Percentiles rank a stretch among this genome's conserved stretches.
These are phyloP conservation scores for Leptoclinus maculatus DNA, from an alignment of 2,797 vertebrate genomes.

Conservation along the genomic window DNA sequence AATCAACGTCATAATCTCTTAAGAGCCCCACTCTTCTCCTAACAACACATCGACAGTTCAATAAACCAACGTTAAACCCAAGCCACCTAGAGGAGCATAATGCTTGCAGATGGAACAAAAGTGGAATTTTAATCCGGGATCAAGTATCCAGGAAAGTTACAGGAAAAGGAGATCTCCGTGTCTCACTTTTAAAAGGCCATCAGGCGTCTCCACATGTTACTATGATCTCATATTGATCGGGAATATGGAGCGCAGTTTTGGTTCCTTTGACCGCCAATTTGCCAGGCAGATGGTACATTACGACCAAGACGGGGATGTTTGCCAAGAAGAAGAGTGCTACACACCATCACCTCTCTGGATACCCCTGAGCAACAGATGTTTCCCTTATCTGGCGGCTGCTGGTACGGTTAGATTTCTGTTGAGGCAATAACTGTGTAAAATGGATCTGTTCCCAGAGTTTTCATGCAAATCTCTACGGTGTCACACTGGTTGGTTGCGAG, in stretches of 20 bases:
- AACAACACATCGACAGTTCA: conserved; percentile 18
- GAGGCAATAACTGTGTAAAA: conserved; percentile 63
- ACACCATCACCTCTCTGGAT: conserved; percentile 55
- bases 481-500: conserved; percentile 53
- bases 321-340: conserved; percentile 44
- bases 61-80: conserved; percentile 33
- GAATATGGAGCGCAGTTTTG: conserved; percentile 45
- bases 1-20: conserved; percentile 9
- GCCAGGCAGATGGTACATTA: conserved; percentile 63
- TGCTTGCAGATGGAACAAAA: conserved; percentile 12
- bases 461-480: conserved; percentile 64
- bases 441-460: conserved; percentile 61
- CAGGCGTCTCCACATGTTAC: conserved; percentile 46
- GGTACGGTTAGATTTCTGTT: conserved; percentile 60
- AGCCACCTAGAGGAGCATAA: conserved; percentile 1
- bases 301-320: conserved; percentile 51
- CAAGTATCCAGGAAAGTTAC: conserved; percentile 9
- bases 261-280: conserved; percentile 41
- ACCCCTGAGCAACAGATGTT: conserved; percentile 70
- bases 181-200: conserved; percentile 46
- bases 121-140: conserved; percentile 33
- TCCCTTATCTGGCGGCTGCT: conserved; percentile 65
- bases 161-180: conserved; percentile 3
- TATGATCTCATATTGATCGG: conserved; percentile 55
- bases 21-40: neutral